Base-by-base conservation (phyloP, 2,797 vertebrate genomes). In the Tympanoctomys barrerae region DNA sequence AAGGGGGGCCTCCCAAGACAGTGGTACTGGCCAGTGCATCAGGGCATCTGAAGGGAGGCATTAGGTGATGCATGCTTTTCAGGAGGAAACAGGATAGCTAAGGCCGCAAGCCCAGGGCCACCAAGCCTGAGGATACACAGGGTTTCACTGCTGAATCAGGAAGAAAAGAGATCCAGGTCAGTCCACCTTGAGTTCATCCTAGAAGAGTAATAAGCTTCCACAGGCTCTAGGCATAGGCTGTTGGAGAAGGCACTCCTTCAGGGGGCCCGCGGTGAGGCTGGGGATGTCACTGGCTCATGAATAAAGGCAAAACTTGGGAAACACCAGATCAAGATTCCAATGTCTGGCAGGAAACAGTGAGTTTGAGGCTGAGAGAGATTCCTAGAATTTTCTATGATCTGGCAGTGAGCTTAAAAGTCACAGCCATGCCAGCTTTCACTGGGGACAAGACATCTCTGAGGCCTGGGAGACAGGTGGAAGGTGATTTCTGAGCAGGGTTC, bases 61-160 rank as follows among this genome's bases (percentile, higher is more conserved):
- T 1, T 2, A 0, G 46, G 77, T n/a, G 33, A 18, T 1, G 3
- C 0, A 2, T 3, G 54, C n/a, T 75, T 85, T 22, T 2, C 21
- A 59, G 61, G 2, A 28, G 42, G 39, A 66, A 18, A 9, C 5
- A 61, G 68, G 10, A 18, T 26, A 33, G 54, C 28, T n/a, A 7
- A 62, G 49, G 49, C 31, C 7, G 5, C 13, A 8, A 21, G 33
- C 18, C 59, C 52, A 80, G 64, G 71, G 16, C 13, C 59, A 0
- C 0, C 57, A 36, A 83, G 52, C 12, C 59, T 80, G n/a, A 36
- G 57, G 36, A 71, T n/a, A 52, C 8, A 21, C 14, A 71, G 18
- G 7, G 49, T 13, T 19, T 66, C 59, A 42, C n/a, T 57, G 14
- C n/a, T 16, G 18, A 62, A 42, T 36, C 22, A 13, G 3, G 49